A percentile compares a stretch with the other conserved stretches of the same genome.
Conservation (phyloP, 1,140 invertebrate species). For the Maniola jurtina region DNA sequence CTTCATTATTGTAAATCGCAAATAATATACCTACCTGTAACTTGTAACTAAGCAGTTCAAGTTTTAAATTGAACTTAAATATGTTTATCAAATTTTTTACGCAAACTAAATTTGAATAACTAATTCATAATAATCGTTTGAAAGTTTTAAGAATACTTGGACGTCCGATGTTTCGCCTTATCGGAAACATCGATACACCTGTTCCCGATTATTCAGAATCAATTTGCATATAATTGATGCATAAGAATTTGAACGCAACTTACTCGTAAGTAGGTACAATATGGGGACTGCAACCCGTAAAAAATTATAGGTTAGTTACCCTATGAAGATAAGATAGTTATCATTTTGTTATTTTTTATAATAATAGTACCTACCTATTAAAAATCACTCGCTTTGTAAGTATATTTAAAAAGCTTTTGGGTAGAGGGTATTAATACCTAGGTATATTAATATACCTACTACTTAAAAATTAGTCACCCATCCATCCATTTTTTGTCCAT, state of each 20-base stretch:
- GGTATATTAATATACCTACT: no score
- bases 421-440: no score
- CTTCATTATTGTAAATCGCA: no score
- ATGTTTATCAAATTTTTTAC: background rate
- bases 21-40: background rate
- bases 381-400: no score
- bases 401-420: no score
- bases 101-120: constrained; percentile 8
- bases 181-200: constrained; percentile 34
- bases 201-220: constrained; percentile 36
- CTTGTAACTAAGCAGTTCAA: background rate
- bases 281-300: constrained; percentile 12
- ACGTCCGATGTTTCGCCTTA: constrained; percentile 15
- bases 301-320: no score
- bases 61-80: no score
- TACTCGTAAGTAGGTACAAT: constrained; percentile 32
- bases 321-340: no score
- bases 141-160: constrained; percentile 19
- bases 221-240: constrained; percentile 37
- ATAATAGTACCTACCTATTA: no score
- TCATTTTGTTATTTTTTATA: no score
- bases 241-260: constrained; percentile 19
- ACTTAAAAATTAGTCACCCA: no score
- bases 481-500: no score
- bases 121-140: constrained; percentile 11